Evolutionary conservation across 2,797 vertebrate species (phyloP).

Genomic region (Vultur gryphus): DNA sequence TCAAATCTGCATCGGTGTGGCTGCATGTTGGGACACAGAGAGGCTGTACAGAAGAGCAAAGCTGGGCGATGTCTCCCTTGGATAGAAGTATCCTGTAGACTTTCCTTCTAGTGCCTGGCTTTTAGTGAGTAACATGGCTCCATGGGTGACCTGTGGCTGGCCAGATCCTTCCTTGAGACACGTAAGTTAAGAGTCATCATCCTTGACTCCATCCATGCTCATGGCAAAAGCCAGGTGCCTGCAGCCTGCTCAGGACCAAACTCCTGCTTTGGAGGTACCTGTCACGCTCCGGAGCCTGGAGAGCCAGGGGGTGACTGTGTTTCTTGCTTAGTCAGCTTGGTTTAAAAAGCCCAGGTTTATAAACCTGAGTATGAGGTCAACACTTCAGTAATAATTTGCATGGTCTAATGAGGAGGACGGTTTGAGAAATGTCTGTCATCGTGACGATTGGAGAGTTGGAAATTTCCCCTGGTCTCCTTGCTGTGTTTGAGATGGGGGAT

Average conservation of each 20-base stretch:
- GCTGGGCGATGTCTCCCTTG: background rate
- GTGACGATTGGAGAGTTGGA: background rate
- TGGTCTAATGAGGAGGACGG: background rate
- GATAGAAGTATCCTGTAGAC: background rate
- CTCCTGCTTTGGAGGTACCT: background rate
- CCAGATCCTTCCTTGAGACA: background rate
- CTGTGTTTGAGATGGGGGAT: background rate
- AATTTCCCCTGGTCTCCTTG: background rate
- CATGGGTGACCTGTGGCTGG: background rate
- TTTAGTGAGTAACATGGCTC: background rate
- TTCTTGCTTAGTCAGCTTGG: background rate
- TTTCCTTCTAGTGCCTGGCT: background rate
- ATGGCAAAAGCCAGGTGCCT: background rate
- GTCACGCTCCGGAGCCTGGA: background rate
- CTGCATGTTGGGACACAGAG: background rate
- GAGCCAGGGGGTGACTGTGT: background rate
- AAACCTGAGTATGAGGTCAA: background rate
- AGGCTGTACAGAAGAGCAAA: background rate
- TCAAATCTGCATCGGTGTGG: background rate
- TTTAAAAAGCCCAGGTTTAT: background rate
- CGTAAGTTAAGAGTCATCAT: no score
- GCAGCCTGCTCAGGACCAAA: background rate
- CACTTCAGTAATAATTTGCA: background rate
- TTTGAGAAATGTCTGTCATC: background rate
- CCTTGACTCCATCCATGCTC: background rate